Evolutionary conservation across 2,888 invertebrate species (phyloP), one percentile per base, ranked within the genome.

Genomic region (Watsonalla binaria): DNA sequence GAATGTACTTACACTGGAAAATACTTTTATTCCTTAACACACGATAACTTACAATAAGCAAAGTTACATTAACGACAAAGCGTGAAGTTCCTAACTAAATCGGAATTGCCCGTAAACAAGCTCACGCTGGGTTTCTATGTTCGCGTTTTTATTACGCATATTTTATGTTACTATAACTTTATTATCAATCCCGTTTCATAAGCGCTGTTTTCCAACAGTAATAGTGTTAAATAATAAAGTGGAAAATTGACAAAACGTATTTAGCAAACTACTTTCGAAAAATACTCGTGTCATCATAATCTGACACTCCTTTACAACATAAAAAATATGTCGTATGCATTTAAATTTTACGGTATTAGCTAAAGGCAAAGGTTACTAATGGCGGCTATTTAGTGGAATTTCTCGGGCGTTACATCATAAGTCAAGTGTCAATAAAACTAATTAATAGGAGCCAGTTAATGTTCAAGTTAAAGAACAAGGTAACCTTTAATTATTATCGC

Each of bases 391-490:
- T 34, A 6, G n/a, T 52, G 39, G 24, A 42, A 46, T 48, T 49
- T 49, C 33, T 45, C 24, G 14, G 24, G 35, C 45, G 37, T 51
- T 46, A 46, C 42, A 45, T 51, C 54, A 56, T 49, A 55, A 58
- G 55, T 55, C 52, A 52, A 56, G 55, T 69, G 71, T 70, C 72
- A 68, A 72, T 74, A 77, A 72, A 64, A 66, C 71, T 76, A 82
- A 82, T 81, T 81, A 85, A 76, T 79, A 80, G 79, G 75, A 74
- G 68, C 67, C 80, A 82, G 84, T 86, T 83, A 87, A 81, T 78
- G 79, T 83, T 77, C 82, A 78, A 82, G 89, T 87, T 83, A 85
- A 83, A 83, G 87, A 90, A 90, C 87, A 83, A 88, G 89, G 82
- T 83, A 82, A 80, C 75, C 84, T 80, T 84, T 86, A 82, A 83